A percentile compares a stretch with the other conserved stretches of the same genome.
Evolutionary conservation across 2,888 invertebrate genomes (phyloP).

Genomic region (Pseudococcus jackbeardsleyi): DNA sequence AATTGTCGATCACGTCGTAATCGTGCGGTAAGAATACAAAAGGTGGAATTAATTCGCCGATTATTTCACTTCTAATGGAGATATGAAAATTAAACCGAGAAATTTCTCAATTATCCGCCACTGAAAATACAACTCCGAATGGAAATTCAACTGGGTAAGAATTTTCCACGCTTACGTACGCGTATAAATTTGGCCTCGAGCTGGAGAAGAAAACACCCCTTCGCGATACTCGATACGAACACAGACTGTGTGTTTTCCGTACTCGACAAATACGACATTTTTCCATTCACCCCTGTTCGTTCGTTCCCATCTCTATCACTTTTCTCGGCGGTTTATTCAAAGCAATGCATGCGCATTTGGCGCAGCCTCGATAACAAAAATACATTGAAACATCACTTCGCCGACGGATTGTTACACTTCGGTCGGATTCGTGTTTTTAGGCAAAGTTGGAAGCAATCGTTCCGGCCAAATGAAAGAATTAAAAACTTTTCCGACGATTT

Average conservation of each 20-base stretch:
- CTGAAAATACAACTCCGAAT: not conserved
- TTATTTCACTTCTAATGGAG: not conserved
- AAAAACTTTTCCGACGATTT: not conserved
- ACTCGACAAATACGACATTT: slow-evolving; percentile 16
- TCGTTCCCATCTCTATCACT: not conserved
- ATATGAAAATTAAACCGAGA: not conserved
- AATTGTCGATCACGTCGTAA: not conserved
- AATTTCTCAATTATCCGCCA: not conserved
- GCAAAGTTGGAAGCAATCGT: not conserved
- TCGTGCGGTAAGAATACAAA: not conserved
- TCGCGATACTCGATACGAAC: not conserved
- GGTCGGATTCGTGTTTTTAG: not conserved
- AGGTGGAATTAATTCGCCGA: not conserved
- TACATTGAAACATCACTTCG: slow-evolving; percentile 13
- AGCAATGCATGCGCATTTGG: not conserved
- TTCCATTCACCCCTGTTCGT: not conserved
- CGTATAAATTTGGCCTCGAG: not conserved
- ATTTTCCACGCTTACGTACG: slow-evolving; percentile 10
- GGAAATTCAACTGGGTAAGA: not conserved
- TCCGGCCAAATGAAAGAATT: not conserved
- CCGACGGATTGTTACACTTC: not conserved
- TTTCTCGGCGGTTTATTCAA: not conserved
- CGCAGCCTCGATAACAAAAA: slow-evolving; percentile 42
- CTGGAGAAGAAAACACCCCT: slow-evolving; percentile 6
- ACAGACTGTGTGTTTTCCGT: not conserved